Evolutionary conservation across 2,888 invertebrate genomes (phyloP).

Genomic region (Caradrina kadenii): DNA sequence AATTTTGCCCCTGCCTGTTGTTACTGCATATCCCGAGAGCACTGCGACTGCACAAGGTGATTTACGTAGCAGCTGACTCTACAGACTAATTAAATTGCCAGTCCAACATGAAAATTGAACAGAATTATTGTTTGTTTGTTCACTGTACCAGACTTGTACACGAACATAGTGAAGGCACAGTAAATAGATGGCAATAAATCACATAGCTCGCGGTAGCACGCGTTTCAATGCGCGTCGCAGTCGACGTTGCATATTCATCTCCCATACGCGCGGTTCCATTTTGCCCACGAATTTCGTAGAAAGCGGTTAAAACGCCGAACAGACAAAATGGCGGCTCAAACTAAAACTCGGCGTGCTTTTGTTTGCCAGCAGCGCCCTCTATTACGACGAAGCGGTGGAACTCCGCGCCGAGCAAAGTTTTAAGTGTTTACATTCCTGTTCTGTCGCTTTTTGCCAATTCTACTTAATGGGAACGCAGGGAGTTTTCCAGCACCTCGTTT

Average conservation of each 20-base stretch:
- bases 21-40: constrained; percentile 52
- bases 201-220: constrained; percentile 67
- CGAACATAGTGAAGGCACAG: constrained; percentile 62
- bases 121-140: constrained; percentile 60
- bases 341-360: constrained; percentile 84
- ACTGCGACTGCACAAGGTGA: constrained; percentile 61
- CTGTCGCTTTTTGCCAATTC: constrained; percentile 89
- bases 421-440: constrained; percentile 89
- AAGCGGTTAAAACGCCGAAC: constrained; percentile 82
- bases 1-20: constrained; percentile 52
- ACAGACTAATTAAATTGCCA: constrained; percentile 69
- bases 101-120: constrained; percentile 61
- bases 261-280: constrained; percentile 80
- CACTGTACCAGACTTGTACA: constrained; percentile 52
- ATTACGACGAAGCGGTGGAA: constrained; percentile 79
- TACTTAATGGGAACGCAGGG: constrained; percentile 84
- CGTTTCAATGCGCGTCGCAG: constrained; percentile 70
- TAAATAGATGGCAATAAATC: constrained; percentile 73
- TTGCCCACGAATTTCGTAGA: constrained; percentile 77
- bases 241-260: constrained; percentile 85
- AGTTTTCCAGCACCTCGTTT: constrained; percentile 84
- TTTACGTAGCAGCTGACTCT: constrained; percentile 65
- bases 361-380: constrained; percentile 86
- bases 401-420: constrained; percentile 84
- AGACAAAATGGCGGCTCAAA: constrained; percentile 80